Conservation (phyloP, 2,888 invertebrate genomes). For the Iselma pallidipennis region DNA sequence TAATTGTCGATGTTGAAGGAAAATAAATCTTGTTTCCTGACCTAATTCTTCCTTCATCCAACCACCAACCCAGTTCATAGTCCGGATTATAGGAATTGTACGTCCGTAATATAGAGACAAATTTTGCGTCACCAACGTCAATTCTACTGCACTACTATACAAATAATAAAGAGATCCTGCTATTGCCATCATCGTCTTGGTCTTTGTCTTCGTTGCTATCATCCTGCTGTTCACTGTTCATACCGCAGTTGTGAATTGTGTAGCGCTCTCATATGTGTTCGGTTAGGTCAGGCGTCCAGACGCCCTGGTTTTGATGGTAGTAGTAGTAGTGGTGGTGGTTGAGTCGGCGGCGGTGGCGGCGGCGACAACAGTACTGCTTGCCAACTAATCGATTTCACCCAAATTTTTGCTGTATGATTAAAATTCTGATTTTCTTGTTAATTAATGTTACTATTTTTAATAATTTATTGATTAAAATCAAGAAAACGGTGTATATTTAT, state of each 20-base stretch:
- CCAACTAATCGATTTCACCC: constrained; percentile 29
- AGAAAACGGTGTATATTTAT: background rate
- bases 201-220: background rate
- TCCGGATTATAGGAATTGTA: background rate
- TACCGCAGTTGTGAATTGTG: background rate
- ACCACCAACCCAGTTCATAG: constrained; percentile 4
- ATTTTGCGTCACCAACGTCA: constrained; percentile 26
- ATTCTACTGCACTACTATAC: constrained; percentile 25
- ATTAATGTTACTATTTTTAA: constrained; percentile 1
- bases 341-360: constrained; percentile 18
- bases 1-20: background rate
- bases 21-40: background rate
- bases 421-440: background rate
- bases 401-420: constrained; percentile 6
- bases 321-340: constrained; percentile 16
- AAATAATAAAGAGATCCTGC: constrained; percentile 32
- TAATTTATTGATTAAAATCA: background rate
- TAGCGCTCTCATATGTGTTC: constrained; percentile 33
- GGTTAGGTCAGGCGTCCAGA: constrained; percentile 42
- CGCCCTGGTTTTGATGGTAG: constrained; percentile 25
- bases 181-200: constrained; percentile 10
- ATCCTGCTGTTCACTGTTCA: background rate
- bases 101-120: constrained; percentile 13
- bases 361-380: background rate
- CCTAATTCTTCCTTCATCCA: constrained; percentile 17